phyloP scores from a whole-genome alignment of 2,113 vertebrate genomes.

The Lagopus muta region DNA sequence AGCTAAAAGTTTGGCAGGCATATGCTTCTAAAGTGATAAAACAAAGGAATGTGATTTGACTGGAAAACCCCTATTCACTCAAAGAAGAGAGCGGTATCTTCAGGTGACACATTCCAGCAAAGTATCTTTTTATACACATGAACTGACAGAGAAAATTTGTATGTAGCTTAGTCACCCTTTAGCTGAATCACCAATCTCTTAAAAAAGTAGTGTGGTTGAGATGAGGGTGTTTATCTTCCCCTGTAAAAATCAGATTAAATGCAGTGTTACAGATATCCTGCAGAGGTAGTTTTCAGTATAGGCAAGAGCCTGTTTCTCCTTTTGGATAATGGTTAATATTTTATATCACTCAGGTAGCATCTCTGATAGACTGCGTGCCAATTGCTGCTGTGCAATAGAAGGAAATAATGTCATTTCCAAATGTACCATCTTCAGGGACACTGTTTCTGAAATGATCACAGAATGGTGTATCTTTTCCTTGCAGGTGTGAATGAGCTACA shows the following conservation, averaged over 20 bases:
- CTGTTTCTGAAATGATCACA: neutral
- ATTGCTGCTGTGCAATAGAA: neutral
- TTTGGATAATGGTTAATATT: neutral
- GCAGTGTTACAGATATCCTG: neutral
- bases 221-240: neutral
- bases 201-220: neutral
- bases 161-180: slow-evolving; percentile 43
- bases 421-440: neutral
- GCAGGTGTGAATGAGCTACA: neutral
- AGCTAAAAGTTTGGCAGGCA: neutral
- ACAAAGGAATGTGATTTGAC: neutral
- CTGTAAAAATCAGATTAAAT: slow-evolving; percentile 30
- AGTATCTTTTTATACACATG: slow-evolving; percentile 38
- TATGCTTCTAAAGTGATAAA: neutral
- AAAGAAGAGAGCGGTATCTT: neutral
- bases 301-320: neutral
- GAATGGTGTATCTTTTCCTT: neutral
- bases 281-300: slow-evolving; percentile 5
- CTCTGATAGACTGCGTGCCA: neutral
- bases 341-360: neutral
- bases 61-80: neutral
- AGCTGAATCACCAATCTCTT: slow-evolving; percentile 45
- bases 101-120: slow-evolving; percentile 8
- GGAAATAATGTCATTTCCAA: slow-evolving; percentile 17
- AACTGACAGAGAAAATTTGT: slow-evolving; percentile 32